Evolutionary conservation across 2,113 vertebrate species (phyloP), one percentile per base, ranked within the genome.

Genomic region (Lophochroa leadbeateri): DNA sequence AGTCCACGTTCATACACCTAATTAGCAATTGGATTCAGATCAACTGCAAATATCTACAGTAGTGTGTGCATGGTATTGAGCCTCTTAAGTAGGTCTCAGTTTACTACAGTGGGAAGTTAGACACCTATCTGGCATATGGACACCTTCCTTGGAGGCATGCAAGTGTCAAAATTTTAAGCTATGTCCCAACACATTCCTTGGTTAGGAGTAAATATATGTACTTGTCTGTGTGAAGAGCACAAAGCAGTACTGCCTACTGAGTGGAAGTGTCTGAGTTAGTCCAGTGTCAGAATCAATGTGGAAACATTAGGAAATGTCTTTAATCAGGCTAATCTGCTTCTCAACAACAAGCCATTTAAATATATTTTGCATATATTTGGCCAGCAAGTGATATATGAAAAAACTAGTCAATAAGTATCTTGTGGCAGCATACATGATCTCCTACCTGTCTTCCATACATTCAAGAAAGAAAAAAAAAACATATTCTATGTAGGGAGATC

Each of bases 211-310:
- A 68, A 68, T 43, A 1, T 17, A 16, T 15, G 9, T 44, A 37
- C 11, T 20, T 55, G 3, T 43, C n/a, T 79, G 9, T 23, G 5
- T 23, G 16, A 82, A 24, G 6, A 46, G 2, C 77, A 68, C 25
- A 20, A 68, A 71, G 3, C 21, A 69, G 11, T 33, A 35, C 17
- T n/a, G 29, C 46, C 24, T 16, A 12, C 13, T 0, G 0, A 68
- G 15, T 68, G 23, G 17, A 75, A 68, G 14, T 21, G 17, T 7
- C 47, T 35, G n/a, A 67, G 46, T 24, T 58, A 27, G 18, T 53
- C 84, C 60, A 63, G 10, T 12, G 12, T 43, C 27, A 86, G 79
- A 82, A 33, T n/a, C 10, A 47, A 11, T 41, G 39, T 55, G 39
- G 50, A 50, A 7, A 43, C 47, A 46, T 50, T 53, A 50, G 15